phyloP scores from a whole-genome alignment of 2,113 vertebrate genomes.

The Pristiophorus japonicus region DNA sequence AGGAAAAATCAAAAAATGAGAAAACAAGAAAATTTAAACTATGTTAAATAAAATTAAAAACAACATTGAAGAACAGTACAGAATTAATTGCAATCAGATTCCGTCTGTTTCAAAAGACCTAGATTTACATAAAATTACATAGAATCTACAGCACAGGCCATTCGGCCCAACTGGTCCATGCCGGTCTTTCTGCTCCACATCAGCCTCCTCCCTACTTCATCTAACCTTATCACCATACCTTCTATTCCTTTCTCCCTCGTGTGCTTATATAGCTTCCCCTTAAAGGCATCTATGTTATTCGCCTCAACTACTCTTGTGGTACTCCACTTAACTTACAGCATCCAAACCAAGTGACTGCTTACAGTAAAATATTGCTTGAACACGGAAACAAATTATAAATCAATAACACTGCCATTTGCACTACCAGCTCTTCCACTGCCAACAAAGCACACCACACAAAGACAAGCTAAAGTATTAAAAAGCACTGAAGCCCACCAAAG shows the following conservation, averaged over 20 bases:
- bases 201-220: not conserved
- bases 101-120: not conserved
- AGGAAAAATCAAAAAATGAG: not conserved
- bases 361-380: not conserved
- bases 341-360: not conserved
- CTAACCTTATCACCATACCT: too few relatives aligned
- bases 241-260: too few relatives aligned
- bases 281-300: not conserved
- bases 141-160: not conserved
- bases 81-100: not conserved
- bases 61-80: not conserved
- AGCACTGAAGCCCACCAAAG: not conserved
- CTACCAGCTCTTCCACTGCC: not conserved
- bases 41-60: not conserved
- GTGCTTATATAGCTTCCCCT: too few relatives aligned
- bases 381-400: not conserved
- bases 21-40: not conserved
- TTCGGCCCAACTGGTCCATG: not conserved
- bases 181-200: too few relatives aligned
- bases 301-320: not conserved
- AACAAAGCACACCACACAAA: not conserved
- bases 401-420: not conserved
- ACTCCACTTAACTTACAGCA: not conserved
- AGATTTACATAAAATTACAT: not conserved
- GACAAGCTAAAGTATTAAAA: not conserved